Conservation (phyloP, 2,797 vertebrate genomes). For the Siniperca undulata region DNA sequence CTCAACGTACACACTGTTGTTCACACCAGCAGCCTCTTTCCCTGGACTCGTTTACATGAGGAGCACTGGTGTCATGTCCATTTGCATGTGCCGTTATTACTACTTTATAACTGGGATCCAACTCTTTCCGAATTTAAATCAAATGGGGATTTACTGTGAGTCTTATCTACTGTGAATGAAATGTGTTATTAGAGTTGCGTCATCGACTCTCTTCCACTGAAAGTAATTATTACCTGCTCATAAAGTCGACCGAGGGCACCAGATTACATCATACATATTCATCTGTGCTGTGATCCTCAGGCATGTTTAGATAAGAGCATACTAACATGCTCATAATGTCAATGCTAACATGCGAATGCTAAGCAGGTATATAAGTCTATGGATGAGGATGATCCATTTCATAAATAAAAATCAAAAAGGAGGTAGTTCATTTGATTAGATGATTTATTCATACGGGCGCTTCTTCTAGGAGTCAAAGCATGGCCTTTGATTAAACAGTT, state of each 20-base stretch:
- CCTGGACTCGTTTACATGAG: not conserved
- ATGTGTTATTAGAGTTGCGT: not conserved
- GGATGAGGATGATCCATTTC: conserved; percentile 6
- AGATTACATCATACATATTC: not conserved
- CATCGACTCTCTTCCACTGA: not conserved
- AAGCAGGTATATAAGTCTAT: not conserved
- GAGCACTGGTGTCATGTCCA: not conserved
- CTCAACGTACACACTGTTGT: not conserved
- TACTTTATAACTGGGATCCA: no score
- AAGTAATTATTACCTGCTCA: not conserved
- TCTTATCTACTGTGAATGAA: not conserved
- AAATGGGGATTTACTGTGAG: not conserved
- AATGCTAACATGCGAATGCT: not conserved
- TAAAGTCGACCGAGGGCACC: not conserved
- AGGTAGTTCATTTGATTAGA: not conserved
- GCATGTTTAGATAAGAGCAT: not conserved
- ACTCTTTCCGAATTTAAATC: not conserved
- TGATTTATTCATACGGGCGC: conserved; percentile 18
- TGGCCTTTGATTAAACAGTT: conserved; percentile 23
- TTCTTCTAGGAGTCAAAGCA: conserved; percentile 5
- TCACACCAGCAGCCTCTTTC: conserved; percentile 1
- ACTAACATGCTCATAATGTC: no score
- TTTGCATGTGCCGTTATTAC: not conserved
- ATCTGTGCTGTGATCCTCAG: conserved; percentile 1
- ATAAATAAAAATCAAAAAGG: conserved; percentile 19